Base-by-base conservation (phyloP, 1,140 invertebrate species). In the Macrotrachela quadricornifera region DNA sequence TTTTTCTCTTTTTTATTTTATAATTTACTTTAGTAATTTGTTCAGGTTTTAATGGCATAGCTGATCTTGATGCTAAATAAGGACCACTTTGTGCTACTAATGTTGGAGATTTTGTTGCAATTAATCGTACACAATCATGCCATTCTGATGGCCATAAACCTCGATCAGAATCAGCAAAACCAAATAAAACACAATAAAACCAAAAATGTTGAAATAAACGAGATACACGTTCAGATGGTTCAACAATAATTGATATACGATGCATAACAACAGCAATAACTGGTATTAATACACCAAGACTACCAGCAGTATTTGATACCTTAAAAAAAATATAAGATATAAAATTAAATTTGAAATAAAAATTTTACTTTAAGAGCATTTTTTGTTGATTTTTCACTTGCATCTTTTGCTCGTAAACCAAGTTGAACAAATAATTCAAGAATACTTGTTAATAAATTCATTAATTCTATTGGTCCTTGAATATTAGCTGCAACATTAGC, bases 171-270 rank as follows among this genome's bases (percentile, higher is more conserved):
- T 81, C 79, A 3, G 88, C 88, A 67, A 97, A 97, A 18, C 88
- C 90, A 80, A 96, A 90, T 10, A 97, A 83, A n/a, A 96, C 87
- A 64, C 87, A 96, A 65, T 97, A 97, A 11, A 95, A 74, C 92
- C 92, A 97, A 67, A 97, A 97, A 69, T 97, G 91, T 61, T 88
- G 79, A 66, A 97, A 97, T 6, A 96, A 71, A 65, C 96, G 96
- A 59, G 90, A 79, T 14, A 96, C 73, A 15, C 90, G 73, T 15
- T 53, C 51, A 11, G 10, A 21, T 0, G 91, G 85, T 30, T 30
- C 21, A 4, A 30, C 21, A 30, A 30, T 30, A 2, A 30, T 8
- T 4, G 21, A 8, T 59, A 99, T 73, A 51, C 87, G 75, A 57
- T 81, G 75, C 17, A 95, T 76, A 59, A 73, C 67, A 53, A 67